These are phyloP conservation scores for Psittacula derbiana DNA, from an alignment of 2,797 vertebrate species.

Conservation along the genomic window DNA sequence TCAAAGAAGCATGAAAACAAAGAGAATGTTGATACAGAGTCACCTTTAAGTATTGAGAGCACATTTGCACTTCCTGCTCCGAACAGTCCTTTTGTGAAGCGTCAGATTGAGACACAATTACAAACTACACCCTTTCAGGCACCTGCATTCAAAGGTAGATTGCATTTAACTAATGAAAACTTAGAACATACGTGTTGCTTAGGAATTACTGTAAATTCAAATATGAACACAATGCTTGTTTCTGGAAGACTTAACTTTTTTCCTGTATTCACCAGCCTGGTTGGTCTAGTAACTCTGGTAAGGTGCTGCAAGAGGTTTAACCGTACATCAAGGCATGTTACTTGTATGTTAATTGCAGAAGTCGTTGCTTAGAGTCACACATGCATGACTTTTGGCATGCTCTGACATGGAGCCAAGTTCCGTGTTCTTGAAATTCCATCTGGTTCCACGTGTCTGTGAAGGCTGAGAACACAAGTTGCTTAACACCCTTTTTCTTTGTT, in stretches of 20 bases:
- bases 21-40: slow-evolving; percentile 77
- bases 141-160: slow-evolving; percentile 77
- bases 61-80: slow-evolving; percentile 81
- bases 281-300: not conserved
- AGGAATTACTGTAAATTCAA: not conserved
- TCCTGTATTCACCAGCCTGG: not conserved
- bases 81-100: slow-evolving; percentile 78
- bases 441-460: not conserved
- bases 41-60: slow-evolving; percentile 64
- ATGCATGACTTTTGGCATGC: not conserved
- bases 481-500: not conserved
- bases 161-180: not conserved
- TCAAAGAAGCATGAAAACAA: slow-evolving; percentile 79
- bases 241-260: not conserved
- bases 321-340: too few species aligned
- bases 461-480: not conserved
- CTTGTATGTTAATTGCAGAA: not conserved
- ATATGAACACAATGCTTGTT: not conserved
- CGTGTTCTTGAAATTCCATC: not conserved
- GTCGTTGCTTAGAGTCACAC: not conserved
- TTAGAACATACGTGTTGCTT: not conserved
- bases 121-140: slow-evolving; percentile 70
- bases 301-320: not conserved
- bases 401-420: not conserved
- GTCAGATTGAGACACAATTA: slow-evolving; percentile 66